phyloP scores from a whole-genome alignment of 2,113 vertebrate genomes.

The Bufo bufo region DNA sequence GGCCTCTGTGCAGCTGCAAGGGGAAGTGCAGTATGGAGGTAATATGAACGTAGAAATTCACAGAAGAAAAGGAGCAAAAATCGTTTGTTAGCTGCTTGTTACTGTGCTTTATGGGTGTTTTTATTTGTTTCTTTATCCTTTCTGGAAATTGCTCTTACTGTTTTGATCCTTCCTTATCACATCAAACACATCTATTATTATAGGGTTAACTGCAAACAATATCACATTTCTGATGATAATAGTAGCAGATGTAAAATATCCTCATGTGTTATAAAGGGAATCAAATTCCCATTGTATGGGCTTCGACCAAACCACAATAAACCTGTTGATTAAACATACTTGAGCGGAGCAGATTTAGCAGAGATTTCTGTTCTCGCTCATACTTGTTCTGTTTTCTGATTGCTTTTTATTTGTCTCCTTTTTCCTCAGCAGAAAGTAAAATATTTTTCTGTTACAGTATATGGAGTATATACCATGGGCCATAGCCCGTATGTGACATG shows the following conservation, averaged over 20 bases:
- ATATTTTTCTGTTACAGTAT: neutral
- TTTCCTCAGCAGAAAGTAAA: neutral
- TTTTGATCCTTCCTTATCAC: neutral
- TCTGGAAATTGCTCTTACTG: neutral
- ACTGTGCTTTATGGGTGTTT: neutral
- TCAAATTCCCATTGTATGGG: slow-evolving; percentile 48
- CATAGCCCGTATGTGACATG: neutral
- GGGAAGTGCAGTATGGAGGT: neutral
- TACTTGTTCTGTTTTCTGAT: neutral
- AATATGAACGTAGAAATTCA: neutral
- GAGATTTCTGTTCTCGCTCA: neutral
- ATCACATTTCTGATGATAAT: slow-evolving; percentile 46
- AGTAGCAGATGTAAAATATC: slow-evolving; percentile 50
- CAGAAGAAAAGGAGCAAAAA: neutral
- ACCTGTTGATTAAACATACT: slow-evolving; percentile 46
- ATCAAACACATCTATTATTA: neutral
- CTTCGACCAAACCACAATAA: slow-evolving; percentile 49
- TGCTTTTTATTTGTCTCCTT: neutral
- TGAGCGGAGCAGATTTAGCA: neutral
- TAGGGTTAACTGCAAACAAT: slow-evolving; percentile 28
- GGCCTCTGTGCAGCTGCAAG: neutral
- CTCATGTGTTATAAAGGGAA: slow-evolving; percentile 47
- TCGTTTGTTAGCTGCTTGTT: neutral
- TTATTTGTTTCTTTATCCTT: neutral
- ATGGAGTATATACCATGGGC: neutral